Base-by-base conservation (phyloP, 2,797 vertebrate genomes). In the Hemitrygon akajei region DNA sequence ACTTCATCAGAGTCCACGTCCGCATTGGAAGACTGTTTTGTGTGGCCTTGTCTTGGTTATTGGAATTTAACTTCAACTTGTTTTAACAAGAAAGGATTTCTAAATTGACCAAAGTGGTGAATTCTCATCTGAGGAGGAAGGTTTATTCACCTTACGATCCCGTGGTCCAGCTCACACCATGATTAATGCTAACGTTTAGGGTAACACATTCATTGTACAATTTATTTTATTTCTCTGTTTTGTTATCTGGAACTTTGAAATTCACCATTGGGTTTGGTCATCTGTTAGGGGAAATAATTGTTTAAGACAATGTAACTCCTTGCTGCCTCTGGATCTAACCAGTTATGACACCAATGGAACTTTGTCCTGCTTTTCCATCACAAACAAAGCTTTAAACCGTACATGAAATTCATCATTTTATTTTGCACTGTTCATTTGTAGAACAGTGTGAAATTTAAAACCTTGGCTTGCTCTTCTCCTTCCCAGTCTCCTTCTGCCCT, bases 151-250 rank as follows among this genome's bases (percentile, higher is more conserved):
- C 81, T 47, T 40, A 14, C 73, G 16, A 63, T n/a, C 56, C 14
- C 63, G 22, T 16, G 37, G n/a, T 12, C n/a, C 91, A 12, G 11
- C 69, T 75, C 47, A 40, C 69, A 73, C 69, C 91, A 75, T 69
- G 37, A 73, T 56, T 56, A 22, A 75, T 92, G 69, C 63, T 91
- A 75, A 92, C 14, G 69, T 71, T 92, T 92, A 75, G 91, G 89
- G 22, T 92, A 92, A 92, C 91, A 92, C 34, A 20, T 69, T 89
- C n/a, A 22, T 89, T 37, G 86, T 89, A 89, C 60, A 89, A 66
- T 89, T 69, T 37, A 14, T 89, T 66, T 34, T 58, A 63, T 63
- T 87, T n/a, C 63, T 66, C 60, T 18, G 63, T 89, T 89, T 37
- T 89, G 60, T 69, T 89, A 20, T 18, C 63, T 89, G 86, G 22